Conservation (phyloP, 2,888 invertebrate genomes). For the Helicoverpa assulta region DNA sequence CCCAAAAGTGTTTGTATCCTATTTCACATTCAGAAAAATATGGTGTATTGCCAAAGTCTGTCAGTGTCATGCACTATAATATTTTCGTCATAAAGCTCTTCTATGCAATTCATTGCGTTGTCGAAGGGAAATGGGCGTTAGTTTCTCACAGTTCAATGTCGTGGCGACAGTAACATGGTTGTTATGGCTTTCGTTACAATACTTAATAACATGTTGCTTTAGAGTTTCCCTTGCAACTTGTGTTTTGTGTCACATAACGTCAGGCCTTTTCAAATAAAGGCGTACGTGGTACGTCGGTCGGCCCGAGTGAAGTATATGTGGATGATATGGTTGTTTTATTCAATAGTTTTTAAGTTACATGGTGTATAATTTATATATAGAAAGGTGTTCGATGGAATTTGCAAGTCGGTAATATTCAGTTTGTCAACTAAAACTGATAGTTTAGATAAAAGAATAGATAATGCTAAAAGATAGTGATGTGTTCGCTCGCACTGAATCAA, state of each 20-base stretch:
- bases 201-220: conserved; percentile 44
- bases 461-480: neutral
- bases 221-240: conserved; percentile 40
- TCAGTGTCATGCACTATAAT: neutral
- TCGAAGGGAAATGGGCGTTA: conserved; percentile 66
- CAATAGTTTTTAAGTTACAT: conserved; percentile 25
- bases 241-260: conserved; percentile 46
- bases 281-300: neutral
- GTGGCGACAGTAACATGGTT: conserved; percentile 31
- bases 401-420: neutral
- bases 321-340: conserved; percentile 9
- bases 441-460: neutral
- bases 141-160: conserved; percentile 68
- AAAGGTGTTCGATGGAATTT: neutral
- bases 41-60: too few relatives aligned
- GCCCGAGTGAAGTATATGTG: conserved; percentile 7
- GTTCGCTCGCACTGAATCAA: conserved; percentile 2
- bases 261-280: conserved; percentile 45
- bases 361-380: conserved; percentile 13
- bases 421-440: neutral
- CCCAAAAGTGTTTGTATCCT: neutral
- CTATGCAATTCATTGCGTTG: conserved; percentile 11
- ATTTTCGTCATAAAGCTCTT: conserved; percentile 16
- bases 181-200: conserved; percentile 46
- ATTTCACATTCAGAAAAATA: neutral